A percentile compares a stretch with the other conserved stretches of the same genome.
phyloP scores from a whole-genome alignment of 2,113 vertebrate species.

The Halichoerus grypus region DNA sequence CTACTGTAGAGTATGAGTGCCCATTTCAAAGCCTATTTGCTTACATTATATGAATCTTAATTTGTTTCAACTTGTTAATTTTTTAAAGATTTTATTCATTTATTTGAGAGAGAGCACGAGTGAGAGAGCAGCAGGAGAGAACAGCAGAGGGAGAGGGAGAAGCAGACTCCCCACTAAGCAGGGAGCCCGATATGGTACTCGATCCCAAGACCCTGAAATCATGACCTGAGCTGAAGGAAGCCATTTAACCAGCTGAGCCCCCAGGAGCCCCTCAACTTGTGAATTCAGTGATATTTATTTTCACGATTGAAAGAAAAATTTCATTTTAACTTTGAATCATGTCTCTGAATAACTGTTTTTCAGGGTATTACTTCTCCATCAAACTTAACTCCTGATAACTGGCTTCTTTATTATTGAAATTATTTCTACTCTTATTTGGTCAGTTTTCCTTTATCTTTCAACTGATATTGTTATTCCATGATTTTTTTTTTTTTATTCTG shows the following conservation, averaged over 20 bases:
- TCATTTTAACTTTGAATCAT: not conserved
- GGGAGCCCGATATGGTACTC: too few relatives aligned
- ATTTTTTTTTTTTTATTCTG: not conserved
- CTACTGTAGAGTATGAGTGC: not conserved
- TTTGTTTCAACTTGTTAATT: not conserved
- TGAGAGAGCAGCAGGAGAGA: too few relatives aligned
- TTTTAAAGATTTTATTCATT: too few relatives aligned
- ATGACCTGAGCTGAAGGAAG: too few relatives aligned
- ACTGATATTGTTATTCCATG: not conserved
- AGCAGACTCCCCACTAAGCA: too few relatives aligned
- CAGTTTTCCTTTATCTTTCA: not conserved
- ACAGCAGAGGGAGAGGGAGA: too few relatives aligned
- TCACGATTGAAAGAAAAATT: too few relatives aligned
- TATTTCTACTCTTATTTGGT: not conserved
- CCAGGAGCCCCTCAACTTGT: not conserved
- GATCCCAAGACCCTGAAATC: too few relatives aligned
- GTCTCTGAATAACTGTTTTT: not conserved
- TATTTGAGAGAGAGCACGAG: too few relatives aligned
- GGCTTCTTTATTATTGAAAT: not conserved
- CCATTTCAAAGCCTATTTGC: not conserved
- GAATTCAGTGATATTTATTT: not conserved
- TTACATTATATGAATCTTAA: not conserved
- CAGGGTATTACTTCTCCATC: not conserved
- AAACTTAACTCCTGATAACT: not conserved
- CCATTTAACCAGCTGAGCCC: too few relatives aligned